These are phyloP conservation scores for Pseudochromis fuscus DNA, from an alignment of 2,797 vertebrate genomes.

Conservation along the genomic window DNA sequence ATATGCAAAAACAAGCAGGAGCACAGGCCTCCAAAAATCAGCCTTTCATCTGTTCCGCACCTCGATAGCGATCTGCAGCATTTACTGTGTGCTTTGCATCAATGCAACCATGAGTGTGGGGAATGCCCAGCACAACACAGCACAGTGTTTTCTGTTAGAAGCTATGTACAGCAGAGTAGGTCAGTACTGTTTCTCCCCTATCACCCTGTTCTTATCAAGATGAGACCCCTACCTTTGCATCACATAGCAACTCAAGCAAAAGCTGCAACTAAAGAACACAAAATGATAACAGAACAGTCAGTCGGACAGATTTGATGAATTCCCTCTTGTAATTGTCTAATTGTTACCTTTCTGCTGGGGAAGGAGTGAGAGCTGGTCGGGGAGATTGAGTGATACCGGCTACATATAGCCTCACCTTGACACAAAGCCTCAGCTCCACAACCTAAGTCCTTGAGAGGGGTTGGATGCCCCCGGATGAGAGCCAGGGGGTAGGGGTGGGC, in stretches of 20 bases:
- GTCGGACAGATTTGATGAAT: conserved; percentile 22
- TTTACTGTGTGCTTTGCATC: conserved; percentile 58
- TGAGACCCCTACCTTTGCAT: conserved; percentile 47
- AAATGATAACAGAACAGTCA: conserved; percentile 41
- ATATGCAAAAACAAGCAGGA: conserved; percentile 38
- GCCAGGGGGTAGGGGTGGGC: too few species aligned
- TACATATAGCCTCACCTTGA: too few species aligned
- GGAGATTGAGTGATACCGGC: too few species aligned
- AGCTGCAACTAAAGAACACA: conserved; percentile 50
- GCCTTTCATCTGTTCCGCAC: conserved; percentile 42
- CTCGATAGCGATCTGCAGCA: conserved; percentile 62
- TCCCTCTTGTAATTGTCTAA: background rate
- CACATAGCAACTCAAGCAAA: conserved; percentile 56
- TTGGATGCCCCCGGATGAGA: too few species aligned
- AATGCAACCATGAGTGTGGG: conserved; percentile 68
- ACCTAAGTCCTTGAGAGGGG: too few species aligned
- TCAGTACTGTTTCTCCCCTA: conserved; percentile 61
- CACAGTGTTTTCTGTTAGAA: background rate
- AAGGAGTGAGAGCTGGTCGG: too few species aligned
- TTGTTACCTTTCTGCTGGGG: too few species aligned
- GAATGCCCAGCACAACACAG: conserved; percentile 60
- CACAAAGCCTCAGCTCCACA: too few species aligned
- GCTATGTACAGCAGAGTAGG: conserved; percentile 37
- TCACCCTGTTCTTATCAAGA: conserved; percentile 67
- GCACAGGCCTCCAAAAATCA: conserved; percentile 35